Conservation (phyloP, 2,888 invertebrate species). For the Carabus problematicus region DNA sequence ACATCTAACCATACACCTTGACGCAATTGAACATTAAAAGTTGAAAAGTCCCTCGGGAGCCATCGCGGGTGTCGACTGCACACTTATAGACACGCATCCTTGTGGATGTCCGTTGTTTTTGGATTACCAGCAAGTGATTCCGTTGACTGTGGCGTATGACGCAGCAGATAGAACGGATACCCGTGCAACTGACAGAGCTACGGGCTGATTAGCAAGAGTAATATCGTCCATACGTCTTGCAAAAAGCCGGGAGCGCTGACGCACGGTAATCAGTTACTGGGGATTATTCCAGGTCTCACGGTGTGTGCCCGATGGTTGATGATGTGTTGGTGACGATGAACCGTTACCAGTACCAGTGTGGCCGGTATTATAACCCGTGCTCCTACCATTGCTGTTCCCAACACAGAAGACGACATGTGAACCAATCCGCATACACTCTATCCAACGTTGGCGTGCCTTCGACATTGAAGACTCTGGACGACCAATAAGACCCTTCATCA, state of each 20-base stretch:
- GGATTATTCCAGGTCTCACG: constrained; percentile 15
- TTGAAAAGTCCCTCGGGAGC: constrained; percentile 7
- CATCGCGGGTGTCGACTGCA: not conserved
- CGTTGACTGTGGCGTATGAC: not conserved
- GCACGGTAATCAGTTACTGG: constrained; percentile 10
- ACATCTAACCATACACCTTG: constrained; percentile 10
- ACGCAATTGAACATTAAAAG: constrained; percentile 19
- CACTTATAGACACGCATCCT: not conserved
- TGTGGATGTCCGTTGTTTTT: no score
- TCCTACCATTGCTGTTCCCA: not conserved
- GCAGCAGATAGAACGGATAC: constrained; percentile 10
- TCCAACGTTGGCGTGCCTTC: no score
- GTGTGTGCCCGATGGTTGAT: not conserved
- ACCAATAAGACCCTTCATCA: not conserved
- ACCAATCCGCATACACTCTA: no score
- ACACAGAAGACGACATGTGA: no score
- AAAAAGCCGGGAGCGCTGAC: constrained; percentile 14
- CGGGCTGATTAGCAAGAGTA: constrained; percentile 20
- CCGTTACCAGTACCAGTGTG: not conserved
- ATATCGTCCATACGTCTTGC: constrained; percentile 12
- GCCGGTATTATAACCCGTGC: not conserved
- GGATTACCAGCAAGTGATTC: no score
- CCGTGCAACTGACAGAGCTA: constrained; percentile 20
- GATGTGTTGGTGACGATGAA: constrained; percentile 2
- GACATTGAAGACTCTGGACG: not conserved